Conservation (phyloP, 2,113 vertebrate species). For the Varanus salvator region DNA sequence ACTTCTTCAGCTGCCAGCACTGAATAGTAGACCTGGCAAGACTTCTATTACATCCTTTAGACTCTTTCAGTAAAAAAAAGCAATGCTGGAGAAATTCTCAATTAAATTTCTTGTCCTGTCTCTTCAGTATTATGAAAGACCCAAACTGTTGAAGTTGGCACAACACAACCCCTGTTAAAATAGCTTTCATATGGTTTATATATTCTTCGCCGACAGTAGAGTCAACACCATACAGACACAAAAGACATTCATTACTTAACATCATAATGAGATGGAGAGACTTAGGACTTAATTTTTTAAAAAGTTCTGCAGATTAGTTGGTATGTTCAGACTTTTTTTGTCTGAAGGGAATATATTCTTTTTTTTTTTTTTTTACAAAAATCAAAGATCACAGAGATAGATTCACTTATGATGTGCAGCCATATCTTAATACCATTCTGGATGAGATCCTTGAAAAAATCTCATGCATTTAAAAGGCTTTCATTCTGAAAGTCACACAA, state of each 20-base stretch:
- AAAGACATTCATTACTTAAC: constrained; percentile 33
- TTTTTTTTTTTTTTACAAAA: constrained; percentile 22
- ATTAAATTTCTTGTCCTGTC: neutral
- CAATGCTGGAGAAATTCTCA: neutral
- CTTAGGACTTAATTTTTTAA: neutral
- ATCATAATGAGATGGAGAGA: constrained; percentile 26
- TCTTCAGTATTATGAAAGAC: neutral
- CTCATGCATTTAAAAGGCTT: neutral
- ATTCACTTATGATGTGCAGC: constrained; percentile 34
- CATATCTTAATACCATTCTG: neutral
- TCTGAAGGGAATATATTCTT: constrained; percentile 20
- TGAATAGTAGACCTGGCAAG: constrained; percentile 33
- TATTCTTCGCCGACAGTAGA: neutral
- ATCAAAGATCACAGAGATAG: constrained; percentile 25
- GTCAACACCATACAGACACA: neutral
- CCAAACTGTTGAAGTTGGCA: neutral
- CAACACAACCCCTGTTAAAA: neutral
- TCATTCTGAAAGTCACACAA: constrained; percentile 10
- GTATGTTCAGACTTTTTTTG: constrained; percentile 20
- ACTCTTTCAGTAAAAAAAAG: neutral
- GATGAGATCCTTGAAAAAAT: constrained; percentile 35
- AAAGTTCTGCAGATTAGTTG: neutral
- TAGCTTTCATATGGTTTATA: constrained; percentile 6
- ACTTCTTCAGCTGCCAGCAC: constrained; percentile 29
- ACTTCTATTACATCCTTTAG: neutral